Conservation (phyloP, 2,113 vertebrate genomes). For the Charina bottae region DNA sequence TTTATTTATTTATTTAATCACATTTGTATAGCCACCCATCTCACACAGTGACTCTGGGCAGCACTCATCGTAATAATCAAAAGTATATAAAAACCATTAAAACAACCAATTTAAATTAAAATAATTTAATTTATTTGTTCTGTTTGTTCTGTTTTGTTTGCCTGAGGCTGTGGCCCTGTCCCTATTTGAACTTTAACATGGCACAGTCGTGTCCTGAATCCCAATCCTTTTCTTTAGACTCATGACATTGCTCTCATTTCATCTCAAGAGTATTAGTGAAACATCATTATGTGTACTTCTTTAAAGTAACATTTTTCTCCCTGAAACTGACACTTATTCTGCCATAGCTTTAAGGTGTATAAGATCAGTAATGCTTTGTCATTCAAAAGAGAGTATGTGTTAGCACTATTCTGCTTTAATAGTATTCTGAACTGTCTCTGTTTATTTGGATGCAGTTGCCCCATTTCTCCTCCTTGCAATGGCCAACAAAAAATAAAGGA, state of each 20-base stretch:
- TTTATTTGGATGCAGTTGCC: background rate
- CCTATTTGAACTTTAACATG: background rate
- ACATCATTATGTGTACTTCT: background rate
- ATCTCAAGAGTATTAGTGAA: background rate
- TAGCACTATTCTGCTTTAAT: background rate
- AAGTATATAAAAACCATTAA: background rate
- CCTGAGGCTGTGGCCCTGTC: constrained; percentile 35
- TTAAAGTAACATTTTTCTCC: background rate
- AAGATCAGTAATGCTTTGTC: background rate
- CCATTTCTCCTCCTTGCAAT: background rate
- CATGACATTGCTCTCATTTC: background rate
- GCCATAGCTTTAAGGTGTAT: background rate
- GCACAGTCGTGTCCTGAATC: background rate
- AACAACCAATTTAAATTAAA: background rate
- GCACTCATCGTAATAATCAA: background rate
- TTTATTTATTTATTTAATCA: background rate
- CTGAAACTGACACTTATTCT: background rate
- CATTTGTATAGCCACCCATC: background rate
- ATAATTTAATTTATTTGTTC: constrained; percentile 40
- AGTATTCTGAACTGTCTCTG: background rate
- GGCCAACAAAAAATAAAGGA: background rate
- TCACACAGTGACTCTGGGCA: background rate
- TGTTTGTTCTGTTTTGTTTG: constrained; percentile 52
- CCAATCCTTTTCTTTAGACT: background rate
- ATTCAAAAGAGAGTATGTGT: background rate